A percentile compares a stretch with the other conserved stretches of the same genome.
phyloP scores from a whole-genome alignment of 2,888 invertebrate species.

The Diadromus collaris region DNA sequence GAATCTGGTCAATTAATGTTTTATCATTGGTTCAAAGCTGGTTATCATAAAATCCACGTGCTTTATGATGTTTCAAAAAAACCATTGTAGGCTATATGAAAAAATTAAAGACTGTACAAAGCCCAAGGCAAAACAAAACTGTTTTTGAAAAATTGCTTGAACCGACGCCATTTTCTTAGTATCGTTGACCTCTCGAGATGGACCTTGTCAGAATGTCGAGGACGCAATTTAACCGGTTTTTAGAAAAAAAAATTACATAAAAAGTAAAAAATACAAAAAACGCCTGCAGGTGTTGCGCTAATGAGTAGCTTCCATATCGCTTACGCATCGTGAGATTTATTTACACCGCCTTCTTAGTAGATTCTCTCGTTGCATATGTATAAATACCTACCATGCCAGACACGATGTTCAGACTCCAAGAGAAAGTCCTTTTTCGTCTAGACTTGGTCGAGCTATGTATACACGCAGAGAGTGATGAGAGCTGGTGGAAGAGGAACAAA shows the following conservation, averaged over 20 bases:
- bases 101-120: background rate
- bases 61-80: background rate
- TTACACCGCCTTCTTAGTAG: background rate
- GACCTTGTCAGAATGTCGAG: slow-evolving; percentile 13
- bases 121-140: background rate
- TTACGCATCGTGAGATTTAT: slow-evolving; percentile 5
- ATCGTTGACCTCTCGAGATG: slow-evolving; percentile 6
- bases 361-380: background rate
- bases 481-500: background rate
- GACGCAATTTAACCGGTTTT: background rate
- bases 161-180: background rate
- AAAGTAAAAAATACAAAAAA: no score
- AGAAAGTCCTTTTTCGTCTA: background rate
- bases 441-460: background rate
- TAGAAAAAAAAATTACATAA: background rate
- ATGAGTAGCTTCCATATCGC: slow-evolving; percentile 27
- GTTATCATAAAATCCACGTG: background rate
- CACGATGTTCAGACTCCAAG: background rate
- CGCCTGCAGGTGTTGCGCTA: slow-evolving; percentile 17
- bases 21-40: background rate
- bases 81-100: no score
- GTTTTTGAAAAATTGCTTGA: background rate
- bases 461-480: background rate
- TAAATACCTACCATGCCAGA: background rate
- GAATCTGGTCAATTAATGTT: background rate